Base-by-base conservation (phyloP, 2,113 vertebrate species). In the Trichomycterus rosablanca region DNA sequence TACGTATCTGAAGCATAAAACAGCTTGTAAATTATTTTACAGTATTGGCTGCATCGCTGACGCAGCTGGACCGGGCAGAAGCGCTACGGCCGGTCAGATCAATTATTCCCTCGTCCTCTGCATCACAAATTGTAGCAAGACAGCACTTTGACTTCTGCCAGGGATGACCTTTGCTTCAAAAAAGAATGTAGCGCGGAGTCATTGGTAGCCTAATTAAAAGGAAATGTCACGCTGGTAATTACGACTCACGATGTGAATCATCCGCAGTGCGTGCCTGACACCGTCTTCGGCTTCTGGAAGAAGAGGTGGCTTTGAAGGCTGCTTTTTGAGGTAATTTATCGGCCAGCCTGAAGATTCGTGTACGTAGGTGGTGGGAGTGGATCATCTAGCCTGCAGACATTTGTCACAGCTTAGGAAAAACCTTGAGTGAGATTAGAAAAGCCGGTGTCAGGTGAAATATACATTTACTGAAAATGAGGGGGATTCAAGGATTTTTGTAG, bases 191-290 rank as follows among this genome's bases (percentile, higher is more conserved):
- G 39, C 4, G n/a, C 75, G 79, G 67, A 83, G 74, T 84, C 80
- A 58, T 81, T 77, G 72, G 73, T 84, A 83, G 83, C 80, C 80
- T 83, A 85, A 87, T 87, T 85, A 87, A 83, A 83, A 80, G 71
- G 69, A 87, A 88, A 87, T 87, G 87, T 87, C 87, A 87, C 59
- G 57, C 72, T 79, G 72, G 80, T 87, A 84, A 86, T 87, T 85
- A 82, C 59, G 46, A 76, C 74, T 71, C 72, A 72, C 75, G 52
- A 68, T 75, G 79, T 78, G 83, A 82, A 80, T 83, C 78, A 78
- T 78, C 75, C 56, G 14, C 60, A 54, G 50, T 39, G 66, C 59
- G 63, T 56, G 54, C 60, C 67, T 63, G 18, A 3, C 44, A 3
- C 54, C 59, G 62, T 68, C 69, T 62, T 45, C 12, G 37, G 39